A percentile compares a stretch with the other conserved stretches of the same genome.
Evolutionary conservation across 1,140 invertebrate species (phyloP).

Genomic region (Pissodes strobi): DNA sequence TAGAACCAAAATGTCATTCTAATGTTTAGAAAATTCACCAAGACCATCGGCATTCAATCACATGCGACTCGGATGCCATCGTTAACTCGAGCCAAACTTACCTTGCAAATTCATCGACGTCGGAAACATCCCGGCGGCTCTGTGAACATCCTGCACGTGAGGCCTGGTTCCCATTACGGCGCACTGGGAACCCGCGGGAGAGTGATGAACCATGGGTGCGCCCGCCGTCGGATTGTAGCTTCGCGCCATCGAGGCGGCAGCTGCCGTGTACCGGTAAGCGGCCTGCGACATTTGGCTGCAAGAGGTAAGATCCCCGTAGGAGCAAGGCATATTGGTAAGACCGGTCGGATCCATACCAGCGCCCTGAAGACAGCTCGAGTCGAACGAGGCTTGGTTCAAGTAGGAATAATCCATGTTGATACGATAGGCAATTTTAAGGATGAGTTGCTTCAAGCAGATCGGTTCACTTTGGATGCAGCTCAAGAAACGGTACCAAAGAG

Average conservation of each 20-base stretch:
- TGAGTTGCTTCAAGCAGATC: not conserved
- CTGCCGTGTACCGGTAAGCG: slow-evolving; percentile 71
- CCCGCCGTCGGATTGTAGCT: slow-evolving; percentile 57
- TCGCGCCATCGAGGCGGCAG: slow-evolving; percentile 60
- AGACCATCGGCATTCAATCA: too few species aligned
- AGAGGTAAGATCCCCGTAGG: slow-evolving; percentile 81
- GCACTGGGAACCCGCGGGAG: slow-evolving; percentile 60
- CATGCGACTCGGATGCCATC: not conserved
- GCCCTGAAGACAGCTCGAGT: slow-evolving; percentile 68
- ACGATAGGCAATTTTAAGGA: too few species aligned
- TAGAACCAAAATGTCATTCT: too few species aligned
- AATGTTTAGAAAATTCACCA: too few species aligned
- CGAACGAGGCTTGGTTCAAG: slow-evolving; percentile 71
- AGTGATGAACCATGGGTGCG: slow-evolving; percentile 58
- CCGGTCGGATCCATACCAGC: slow-evolving; percentile 65
- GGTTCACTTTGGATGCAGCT: not conserved
- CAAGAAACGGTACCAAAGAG: not conserved
- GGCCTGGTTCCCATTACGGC: slow-evolving; percentile 64
- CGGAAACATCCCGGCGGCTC: slow-evolving; percentile 64
- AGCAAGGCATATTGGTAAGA: slow-evolving; percentile 71
- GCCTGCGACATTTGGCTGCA: slow-evolving; percentile 86
- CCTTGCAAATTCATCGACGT: slow-evolving; percentile 68
- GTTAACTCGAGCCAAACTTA: slow-evolving; percentile 50
- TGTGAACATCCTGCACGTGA: slow-evolving; percentile 61
- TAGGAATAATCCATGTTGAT: slow-evolving; percentile 78